These are phyloP conservation scores for Micronycteris hirsuta DNA, from an alignment of 2,113 vertebrate genomes.

Conservation along the genomic window DNA sequence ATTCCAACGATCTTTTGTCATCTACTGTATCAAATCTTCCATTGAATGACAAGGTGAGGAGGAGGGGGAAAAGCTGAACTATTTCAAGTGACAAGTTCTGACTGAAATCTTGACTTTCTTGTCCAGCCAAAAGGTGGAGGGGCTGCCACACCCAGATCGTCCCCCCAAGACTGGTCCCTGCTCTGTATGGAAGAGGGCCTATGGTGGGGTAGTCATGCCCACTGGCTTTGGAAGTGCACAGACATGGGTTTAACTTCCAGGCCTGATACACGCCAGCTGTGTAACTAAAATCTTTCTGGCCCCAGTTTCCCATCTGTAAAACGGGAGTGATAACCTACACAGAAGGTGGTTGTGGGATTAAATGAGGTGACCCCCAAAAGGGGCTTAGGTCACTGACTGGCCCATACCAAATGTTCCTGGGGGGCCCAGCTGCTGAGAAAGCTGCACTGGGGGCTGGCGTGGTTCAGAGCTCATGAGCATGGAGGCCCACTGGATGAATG, in stretches of 20 bases:
- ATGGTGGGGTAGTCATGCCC: not conserved
- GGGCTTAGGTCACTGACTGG: not conserved
- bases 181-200: not conserved
- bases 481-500: not conserved
- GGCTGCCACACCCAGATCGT: rapidly evolving
- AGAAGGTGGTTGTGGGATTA: not conserved
- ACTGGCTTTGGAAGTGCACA: not conserved
- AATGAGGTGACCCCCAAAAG: not conserved
- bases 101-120: not conserved
- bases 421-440: not conserved
- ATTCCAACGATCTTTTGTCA: not conserved
- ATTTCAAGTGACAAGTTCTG: not conserved
- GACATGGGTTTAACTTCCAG: not conserved
- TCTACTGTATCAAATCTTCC: not conserved
- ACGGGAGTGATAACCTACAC: not conserved
- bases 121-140: not conserved
- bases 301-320: not conserved
- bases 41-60: not conserved
- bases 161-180: not conserved
- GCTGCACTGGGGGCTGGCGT: no score
- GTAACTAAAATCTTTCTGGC: not conserved
- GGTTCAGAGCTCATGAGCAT: not conserved
- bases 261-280: not conserved
- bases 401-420: not conserved
- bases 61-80: not conserved